Evolutionary conservation across 2,113 vertebrate genomes (phyloP), one percentile per base, ranked within the genome.

Genomic region (Oenanthe oenanthe): DNA sequence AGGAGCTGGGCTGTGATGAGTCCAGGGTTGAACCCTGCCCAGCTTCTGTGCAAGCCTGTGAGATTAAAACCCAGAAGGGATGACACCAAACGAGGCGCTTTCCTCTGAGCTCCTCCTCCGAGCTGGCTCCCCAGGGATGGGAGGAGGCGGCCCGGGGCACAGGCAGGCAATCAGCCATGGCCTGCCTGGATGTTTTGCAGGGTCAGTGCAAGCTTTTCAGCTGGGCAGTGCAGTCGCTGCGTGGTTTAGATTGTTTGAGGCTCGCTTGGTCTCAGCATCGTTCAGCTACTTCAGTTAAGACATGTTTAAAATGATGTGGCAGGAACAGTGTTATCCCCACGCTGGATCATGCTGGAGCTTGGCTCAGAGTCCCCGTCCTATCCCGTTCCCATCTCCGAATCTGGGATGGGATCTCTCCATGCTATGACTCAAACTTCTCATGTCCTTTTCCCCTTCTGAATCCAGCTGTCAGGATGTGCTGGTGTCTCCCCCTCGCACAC

Each of bases 401-500:
- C 70, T 78, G 57, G 94, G 82, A 95, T 89, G 65, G 80, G 93
- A 88, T 94, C 84, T 96, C 72, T 95, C 92, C 38, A 15, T 47
- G 88, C 92, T 95, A 72, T 96, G 86, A 94, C 79, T 97, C 89
- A 97, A 85, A 85, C 95, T 97, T 95, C 94, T 96, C 93, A 50
- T 95, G 91, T 93, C 97, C 95, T 85, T 93, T 94, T 94, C 95
- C 92, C 82, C 93, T 96, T 74, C 95, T 94, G 91, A 95, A 61
- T 95, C 70, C 93, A 92, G 94, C 94, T 96, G 93, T 91, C 81
- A 76, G 96, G 94, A 93, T 91, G 94, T 95, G 71, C 94, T 88
- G 56, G 81, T 96, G 95, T 96, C 93, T 94, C 81, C 91, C 96
- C 84, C 87, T 91, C 32, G 36, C 94, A 79, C 75, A 72, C 12